phyloP scores from a whole-genome alignment of 2,888 invertebrate genomes.

The Apamea sordens region DNA sequence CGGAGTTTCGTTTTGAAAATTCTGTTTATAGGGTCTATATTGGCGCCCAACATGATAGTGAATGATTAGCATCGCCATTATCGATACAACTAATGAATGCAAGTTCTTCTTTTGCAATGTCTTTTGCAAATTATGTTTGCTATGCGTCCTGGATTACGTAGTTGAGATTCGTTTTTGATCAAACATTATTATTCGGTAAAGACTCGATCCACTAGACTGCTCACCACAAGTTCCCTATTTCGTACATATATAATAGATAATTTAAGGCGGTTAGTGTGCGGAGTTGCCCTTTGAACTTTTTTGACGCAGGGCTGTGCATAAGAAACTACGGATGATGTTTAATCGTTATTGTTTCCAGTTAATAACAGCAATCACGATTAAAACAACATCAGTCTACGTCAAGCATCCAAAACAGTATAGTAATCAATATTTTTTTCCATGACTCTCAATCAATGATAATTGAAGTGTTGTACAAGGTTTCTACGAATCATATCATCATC shows the following conservation, averaged over 20 bases:
- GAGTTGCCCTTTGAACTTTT: constrained; percentile 22
- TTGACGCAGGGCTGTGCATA: constrained; percentile 16
- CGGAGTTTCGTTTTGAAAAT: neutral
- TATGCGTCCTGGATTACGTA: neutral
- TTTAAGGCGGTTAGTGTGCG: neutral
- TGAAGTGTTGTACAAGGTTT: constrained; percentile 61
- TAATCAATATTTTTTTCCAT: constrained; percentile 44
- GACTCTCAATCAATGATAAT: constrained; percentile 59
- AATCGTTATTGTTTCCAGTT: neutral
- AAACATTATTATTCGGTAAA: neutral
- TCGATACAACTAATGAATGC: neutral
- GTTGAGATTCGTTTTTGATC: neutral
- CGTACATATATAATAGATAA: neutral
- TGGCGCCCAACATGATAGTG: constrained; percentile 29
- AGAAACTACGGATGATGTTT: neutral
- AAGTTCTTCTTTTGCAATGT: too few relatives aligned
- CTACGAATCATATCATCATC: constrained; percentile 69
- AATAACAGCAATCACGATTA: neutral
- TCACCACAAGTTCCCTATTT: neutral
- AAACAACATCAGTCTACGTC: constrained; percentile 6
- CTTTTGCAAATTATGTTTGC: neutral
- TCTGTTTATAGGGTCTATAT: neutral
- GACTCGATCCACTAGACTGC: too few relatives aligned
- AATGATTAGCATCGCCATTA: too few relatives aligned
- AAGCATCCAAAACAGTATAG: constrained; percentile 22